These are phyloP conservation scores for Orientallactaga bullata DNA, from an alignment of 2,113 vertebrate species.

Conservation along the genomic window DNA sequence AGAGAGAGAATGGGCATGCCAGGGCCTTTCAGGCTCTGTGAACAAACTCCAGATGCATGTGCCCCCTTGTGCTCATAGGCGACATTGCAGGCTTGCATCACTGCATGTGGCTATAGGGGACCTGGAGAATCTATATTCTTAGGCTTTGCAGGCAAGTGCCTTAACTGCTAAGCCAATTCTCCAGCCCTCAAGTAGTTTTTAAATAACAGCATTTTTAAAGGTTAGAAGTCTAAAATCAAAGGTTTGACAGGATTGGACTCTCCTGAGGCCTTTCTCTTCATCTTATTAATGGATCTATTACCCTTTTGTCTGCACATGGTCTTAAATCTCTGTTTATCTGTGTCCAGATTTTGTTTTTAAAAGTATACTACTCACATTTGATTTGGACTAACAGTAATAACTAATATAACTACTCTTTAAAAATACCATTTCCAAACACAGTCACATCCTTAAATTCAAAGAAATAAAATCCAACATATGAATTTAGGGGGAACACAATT, in stretches of 20 bases:
- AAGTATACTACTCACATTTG: neutral
- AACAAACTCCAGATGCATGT: too few species aligned
- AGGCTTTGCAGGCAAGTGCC: too few species aligned
- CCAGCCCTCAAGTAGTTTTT: neutral
- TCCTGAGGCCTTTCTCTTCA: neutral
- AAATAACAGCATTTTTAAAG: conserved; percentile 13
- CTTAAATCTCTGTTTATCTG: neutral
- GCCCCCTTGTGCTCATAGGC: too few species aligned
- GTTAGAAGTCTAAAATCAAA: neutral
- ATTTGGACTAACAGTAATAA: neutral
- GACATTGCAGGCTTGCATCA: too few species aligned
- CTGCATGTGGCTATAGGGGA: too few species aligned
- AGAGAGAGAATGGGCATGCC: too few species aligned
- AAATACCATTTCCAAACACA: neutral
- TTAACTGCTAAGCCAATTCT: too few species aligned
- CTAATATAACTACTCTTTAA: conserved; percentile 30
- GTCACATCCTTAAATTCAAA: neutral
- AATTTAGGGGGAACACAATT: neutral
- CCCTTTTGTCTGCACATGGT: neutral
- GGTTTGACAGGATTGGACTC: neutral
- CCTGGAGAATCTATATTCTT: too few species aligned
- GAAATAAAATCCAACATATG: neutral
- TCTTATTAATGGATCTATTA: neutral
- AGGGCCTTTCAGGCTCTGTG: too few species aligned
- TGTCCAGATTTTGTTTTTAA: neutral